phyloP scores from a whole-genome alignment of 2,113 vertebrate species.

The Agelaius phoeniceus region DNA sequence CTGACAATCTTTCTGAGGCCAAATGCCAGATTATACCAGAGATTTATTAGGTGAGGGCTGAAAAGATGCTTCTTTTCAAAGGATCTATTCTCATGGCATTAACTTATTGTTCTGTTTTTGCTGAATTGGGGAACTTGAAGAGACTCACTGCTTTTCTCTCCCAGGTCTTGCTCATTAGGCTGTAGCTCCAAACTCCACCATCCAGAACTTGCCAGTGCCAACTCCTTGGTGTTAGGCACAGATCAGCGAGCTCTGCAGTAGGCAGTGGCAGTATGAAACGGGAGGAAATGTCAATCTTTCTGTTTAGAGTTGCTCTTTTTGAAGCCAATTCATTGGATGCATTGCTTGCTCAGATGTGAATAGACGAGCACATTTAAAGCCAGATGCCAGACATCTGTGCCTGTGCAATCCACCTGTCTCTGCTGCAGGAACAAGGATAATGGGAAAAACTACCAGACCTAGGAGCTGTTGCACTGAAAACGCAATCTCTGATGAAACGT shows the following conservation, averaged over 20 bases:
- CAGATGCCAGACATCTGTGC: slow-evolving; percentile 33
- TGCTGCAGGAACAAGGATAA: not conserved
- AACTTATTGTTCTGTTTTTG: not conserved
- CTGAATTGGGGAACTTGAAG: not conserved
- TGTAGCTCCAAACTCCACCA: not conserved
- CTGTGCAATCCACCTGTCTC: not conserved
- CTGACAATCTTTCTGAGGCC: not conserved
- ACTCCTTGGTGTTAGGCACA: not conserved
- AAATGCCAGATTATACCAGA: not conserved
- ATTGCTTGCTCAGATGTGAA: not conserved
- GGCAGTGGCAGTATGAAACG: not conserved
- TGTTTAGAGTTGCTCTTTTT: not conserved
- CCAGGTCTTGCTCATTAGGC: not conserved
- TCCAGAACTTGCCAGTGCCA: not conserved
- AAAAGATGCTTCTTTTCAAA: not conserved
- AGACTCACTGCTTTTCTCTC: not conserved
- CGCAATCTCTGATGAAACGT: not conserved
- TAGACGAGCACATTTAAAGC: slow-evolving; percentile 12
- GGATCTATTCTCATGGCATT: not conserved
- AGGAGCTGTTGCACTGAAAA: not conserved
- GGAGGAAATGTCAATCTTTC: not conserved
- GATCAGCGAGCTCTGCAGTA: not conserved
- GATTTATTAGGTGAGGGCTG: not conserved
- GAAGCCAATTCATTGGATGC: not conserved
- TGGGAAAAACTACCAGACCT: not conserved